Percentiles rank a stretch among this genome's conserved stretches.
phyloP scores from a whole-genome alignment of 2,888 invertebrate genomes.

The Hesperia comma region DNA sequence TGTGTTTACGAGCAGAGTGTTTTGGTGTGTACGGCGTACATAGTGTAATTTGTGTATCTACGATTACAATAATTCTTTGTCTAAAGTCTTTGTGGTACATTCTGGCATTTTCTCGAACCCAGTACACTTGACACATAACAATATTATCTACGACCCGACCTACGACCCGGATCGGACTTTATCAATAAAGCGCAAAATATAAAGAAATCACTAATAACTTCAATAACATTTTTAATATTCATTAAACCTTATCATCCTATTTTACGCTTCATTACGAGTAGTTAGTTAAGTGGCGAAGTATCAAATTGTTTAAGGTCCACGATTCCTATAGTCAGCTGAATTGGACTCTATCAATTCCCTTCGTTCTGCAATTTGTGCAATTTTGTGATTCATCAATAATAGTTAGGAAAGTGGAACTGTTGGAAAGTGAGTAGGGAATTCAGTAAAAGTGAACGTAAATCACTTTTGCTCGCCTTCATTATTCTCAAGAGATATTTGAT shows the following conservation, averaged over 20 bases:
- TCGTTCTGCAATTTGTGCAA: constrained; percentile 34
- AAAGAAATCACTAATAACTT: too few species aligned
- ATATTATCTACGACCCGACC: too few species aligned
- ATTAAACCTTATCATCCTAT: neutral
- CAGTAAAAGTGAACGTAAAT: constrained; percentile 20
- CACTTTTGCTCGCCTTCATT: constrained; percentile 5
- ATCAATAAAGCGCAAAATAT: too few species aligned
- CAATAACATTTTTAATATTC: too few species aligned
- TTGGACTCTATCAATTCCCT: constrained; percentile 23
- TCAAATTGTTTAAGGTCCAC: constrained; percentile 1
- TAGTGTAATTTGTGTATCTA: too few species aligned
- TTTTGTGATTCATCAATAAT: constrained; percentile 22
- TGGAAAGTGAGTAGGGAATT: constrained; percentile 25
- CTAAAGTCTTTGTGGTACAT: too few species aligned
- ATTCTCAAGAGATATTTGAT: constrained; percentile 27
- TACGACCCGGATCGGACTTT: too few species aligned
- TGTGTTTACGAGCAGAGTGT: too few species aligned
- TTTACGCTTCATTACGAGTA: neutral
- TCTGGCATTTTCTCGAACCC: too few species aligned
- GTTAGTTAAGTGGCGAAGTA: neutral
- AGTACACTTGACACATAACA: too few species aligned
- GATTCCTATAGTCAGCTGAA: constrained; percentile 19
- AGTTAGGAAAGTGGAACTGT: constrained; percentile 22
- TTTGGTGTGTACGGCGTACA: too few species aligned
- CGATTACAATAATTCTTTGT: too few species aligned